Evolutionary conservation across 2,888 invertebrate genomes (phyloP), one percentile per base, ranked within the genome.

Genomic region (Pharmacophagus antenor): DNA sequence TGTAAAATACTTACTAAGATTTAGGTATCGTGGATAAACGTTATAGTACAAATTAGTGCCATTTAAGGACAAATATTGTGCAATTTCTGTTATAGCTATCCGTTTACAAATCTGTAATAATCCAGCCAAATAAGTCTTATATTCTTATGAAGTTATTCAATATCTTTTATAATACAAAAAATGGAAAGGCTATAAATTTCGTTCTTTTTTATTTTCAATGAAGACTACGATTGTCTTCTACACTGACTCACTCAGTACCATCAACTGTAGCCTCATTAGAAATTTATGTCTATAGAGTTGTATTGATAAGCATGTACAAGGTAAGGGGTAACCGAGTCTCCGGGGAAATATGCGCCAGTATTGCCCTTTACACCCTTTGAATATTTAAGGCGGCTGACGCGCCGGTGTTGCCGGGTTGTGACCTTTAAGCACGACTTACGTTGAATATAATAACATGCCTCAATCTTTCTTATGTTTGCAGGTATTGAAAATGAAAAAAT

Each of bases 321-420:
- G 55, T 61, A 62, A 61, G 59, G 62, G 72, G 77, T 76, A 74
- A 77, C 63, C 67, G 52, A 62, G 66, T 69, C 85, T 74, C 88
- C 52, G 61, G 89, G 89, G 89, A 88, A 89, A 89, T 88, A 84
- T 75, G 76, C 76, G 68, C 78, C 31, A 73, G 72, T 75, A 76
- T 81, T 88, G 88, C 89, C 89, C 89, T 89, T 89, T 89, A 87
- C 80, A 85, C 88, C 81, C 85, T 79, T 79, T 88, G 84, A 88
- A 89, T 89, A 88, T 88, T 88, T 88, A 83, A 88, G 81, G 69
- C 74, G 72, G 73, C 69, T 62, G 64, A 65, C 55, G 66, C 70
- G 77, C 72, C 73, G 72, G 73, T 74, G 74, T 77, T 73, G 74
- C 72, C 75, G 72, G 71, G 72, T 61, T 61, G 60, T 63, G 66